phyloP scores from a whole-genome alignment of 2,888 invertebrate genomes.

The Drosophila affinis region DNA sequence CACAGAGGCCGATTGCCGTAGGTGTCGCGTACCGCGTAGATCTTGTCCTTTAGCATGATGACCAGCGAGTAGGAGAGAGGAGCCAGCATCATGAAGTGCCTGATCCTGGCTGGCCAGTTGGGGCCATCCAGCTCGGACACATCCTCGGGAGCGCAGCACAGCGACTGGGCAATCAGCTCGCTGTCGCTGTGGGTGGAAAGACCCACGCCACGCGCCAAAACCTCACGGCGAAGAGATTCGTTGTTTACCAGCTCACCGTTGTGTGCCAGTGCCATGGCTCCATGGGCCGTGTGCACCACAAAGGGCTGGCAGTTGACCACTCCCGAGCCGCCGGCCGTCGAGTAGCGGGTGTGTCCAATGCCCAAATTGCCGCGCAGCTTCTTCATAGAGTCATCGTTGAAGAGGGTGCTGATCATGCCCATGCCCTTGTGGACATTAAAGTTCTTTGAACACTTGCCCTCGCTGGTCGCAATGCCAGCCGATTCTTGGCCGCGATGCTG shows the following conservation, averaged over 20 bases:
- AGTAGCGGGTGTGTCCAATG: slow-evolving; percentile 99
- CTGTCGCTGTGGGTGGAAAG: slow-evolving; percentile 98
- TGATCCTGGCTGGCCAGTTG: slow-evolving; percentile 96
- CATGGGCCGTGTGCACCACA: slow-evolving; percentile 98
- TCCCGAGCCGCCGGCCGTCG: slow-evolving; percentile 97
- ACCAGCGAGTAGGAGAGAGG: slow-evolving; percentile 97
- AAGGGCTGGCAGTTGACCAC: slow-evolving; percentile 99
- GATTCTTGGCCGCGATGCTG: slow-evolving; percentile 99
- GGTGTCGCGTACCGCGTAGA: slow-evolving; percentile 97
- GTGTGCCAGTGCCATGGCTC: slow-evolving; percentile 96
- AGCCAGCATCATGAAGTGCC: slow-evolving; percentile 95
- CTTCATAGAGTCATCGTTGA: slow-evolving; percentile 94
- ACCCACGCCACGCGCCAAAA: slow-evolving; percentile 96
- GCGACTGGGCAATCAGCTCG: slow-evolving; percentile 97
- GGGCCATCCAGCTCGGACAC: slow-evolving; percentile 92
- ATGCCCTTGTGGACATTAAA: slow-evolving; percentile 96
- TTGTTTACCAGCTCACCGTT: slow-evolving; percentile 99
- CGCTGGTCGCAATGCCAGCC: slow-evolving; percentile 97
- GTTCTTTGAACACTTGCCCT: slow-evolving; percentile 91
- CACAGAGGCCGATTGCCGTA: slow-evolving; percentile 98
- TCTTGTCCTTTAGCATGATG: slow-evolving; percentile 95
- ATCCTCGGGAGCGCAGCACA: slow-evolving; percentile 93
- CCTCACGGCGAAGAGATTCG: slow-evolving; percentile 93
- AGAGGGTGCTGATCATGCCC: slow-evolving; percentile 97
- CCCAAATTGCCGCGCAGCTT: slow-evolving; percentile 95